A percentile compares a stretch with the other conserved stretches of the same genome.
Conservation (phyloP, 2,888 invertebrate genomes). For the Anagyrus pseudococci region DNA sequence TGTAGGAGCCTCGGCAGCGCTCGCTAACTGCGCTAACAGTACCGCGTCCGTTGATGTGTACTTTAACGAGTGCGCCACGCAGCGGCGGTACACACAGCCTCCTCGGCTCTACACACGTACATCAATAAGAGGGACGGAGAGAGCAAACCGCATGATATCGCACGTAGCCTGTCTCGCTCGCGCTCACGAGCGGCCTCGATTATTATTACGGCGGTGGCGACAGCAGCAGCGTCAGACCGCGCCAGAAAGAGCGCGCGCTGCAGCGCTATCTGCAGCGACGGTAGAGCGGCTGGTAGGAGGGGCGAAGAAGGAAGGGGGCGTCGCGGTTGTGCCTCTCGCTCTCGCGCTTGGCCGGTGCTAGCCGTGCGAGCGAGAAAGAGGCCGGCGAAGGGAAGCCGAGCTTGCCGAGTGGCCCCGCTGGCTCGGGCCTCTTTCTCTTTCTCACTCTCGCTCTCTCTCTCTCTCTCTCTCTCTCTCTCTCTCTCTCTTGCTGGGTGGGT, state of each 20-base stretch:
- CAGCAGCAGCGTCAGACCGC: too few relatives aligned
- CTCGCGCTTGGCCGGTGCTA: not conserved
- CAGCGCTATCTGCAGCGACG: too few relatives aligned
- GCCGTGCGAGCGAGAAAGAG: not conserved
- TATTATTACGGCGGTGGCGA: too few relatives aligned
- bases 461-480: too few relatives aligned
- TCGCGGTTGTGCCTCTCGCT: constrained; percentile 39
- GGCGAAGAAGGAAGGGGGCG: constrained; percentile 49
- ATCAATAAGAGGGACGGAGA: constrained; percentile 38
- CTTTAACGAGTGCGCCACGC: constrained; percentile 35
- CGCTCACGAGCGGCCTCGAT: too few relatives aligned
- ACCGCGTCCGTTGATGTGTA: constrained; percentile 35
- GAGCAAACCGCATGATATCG: too few relatives aligned
- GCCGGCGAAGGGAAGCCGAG: not conserved
- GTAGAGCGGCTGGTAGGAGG: too few relatives aligned
- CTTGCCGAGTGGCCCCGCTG: constrained; percentile 43
- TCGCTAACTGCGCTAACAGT: constrained; percentile 35
- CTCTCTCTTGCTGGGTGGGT: constrained; percentile 25
- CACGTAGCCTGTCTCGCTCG: too few relatives aligned
- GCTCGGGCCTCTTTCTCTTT: too few relatives aligned
- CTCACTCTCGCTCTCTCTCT: too few relatives aligned
- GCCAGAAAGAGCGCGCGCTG: too few relatives aligned
- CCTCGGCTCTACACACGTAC: constrained; percentile 30
- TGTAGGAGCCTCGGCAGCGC: constrained; percentile 2
- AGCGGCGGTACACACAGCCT: not conserved